A percentile compares a stretch with the other conserved stretches of the same genome.
phyloP scores from a whole-genome alignment of 2,797 vertebrate species.

The Gallinago solitaria region DNA sequence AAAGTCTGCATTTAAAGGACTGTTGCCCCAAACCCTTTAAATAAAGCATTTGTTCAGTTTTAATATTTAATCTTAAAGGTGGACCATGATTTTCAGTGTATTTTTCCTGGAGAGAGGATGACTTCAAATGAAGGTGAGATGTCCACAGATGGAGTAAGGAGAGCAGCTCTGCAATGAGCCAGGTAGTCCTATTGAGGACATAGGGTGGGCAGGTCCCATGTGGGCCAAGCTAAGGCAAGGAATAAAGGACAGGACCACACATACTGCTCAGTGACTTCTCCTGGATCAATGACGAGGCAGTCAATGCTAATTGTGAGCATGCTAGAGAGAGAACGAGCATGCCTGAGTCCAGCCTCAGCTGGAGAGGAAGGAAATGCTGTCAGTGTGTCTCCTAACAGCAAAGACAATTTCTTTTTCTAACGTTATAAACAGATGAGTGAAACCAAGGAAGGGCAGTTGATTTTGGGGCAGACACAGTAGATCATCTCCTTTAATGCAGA shows the following conservation, averaged over 20 bases:
- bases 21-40: background rate
- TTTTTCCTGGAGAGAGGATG: background rate
- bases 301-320: background rate
- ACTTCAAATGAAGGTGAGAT: background rate
- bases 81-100: background rate
- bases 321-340: background rate
- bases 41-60: background rate
- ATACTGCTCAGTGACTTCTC: background rate
- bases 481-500: background rate
- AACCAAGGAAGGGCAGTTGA: background rate
- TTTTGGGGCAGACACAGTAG: background rate
- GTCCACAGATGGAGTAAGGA: background rate
- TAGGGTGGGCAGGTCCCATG: background rate
- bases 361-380: background rate
- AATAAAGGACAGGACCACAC: background rate
- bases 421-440: background rate
- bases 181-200: accelerated
- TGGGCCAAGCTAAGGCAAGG: background rate
- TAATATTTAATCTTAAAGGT: background rate
- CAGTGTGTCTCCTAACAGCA: background rate
- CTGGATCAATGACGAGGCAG: background rate
- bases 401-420: background rate
- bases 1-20: background rate
- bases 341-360: background rate
- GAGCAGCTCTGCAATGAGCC: background rate